Percentiles rank a stretch among this genome's conserved stretches.
Evolutionary conservation across 1,140 invertebrate genomes (phyloP).

Genomic region (Philotrypesis tridentata): DNA sequence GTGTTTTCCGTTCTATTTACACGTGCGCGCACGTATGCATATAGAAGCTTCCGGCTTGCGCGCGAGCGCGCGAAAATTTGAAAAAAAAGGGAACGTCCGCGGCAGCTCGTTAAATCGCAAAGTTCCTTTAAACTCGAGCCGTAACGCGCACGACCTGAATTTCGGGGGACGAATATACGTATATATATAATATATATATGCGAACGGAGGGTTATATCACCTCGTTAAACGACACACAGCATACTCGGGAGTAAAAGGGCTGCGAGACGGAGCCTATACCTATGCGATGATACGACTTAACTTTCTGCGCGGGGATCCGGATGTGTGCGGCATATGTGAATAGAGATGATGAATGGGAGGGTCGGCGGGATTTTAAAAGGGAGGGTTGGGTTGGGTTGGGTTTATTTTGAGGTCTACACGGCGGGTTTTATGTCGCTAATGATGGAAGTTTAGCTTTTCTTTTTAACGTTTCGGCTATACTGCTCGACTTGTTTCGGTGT

Average conservation of each 20-base stretch:
- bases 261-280: conserved; percentile 3
- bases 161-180: no score
- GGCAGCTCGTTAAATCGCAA: conserved; percentile 30
- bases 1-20: neutral
- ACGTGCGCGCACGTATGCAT: no score
- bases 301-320: neutral
- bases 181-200: no score
- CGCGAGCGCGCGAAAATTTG: no score
- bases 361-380: neutral
- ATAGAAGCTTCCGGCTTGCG: neutral
- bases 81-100: no score
- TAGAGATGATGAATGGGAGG: neutral
- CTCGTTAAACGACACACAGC: conserved; percentile 17
- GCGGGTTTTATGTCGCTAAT: neutral
- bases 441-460: neutral
- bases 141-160: neutral
- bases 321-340: neutral
- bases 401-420: neutral
- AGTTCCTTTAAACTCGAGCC: conserved; percentile 20
- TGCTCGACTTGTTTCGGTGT: no score
- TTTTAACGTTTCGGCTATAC: no score
- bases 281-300: neutral
- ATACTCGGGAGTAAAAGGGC: neutral
- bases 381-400: no score
- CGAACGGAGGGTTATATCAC: neutral